Base-by-base conservation (phyloP, 2,888 invertebrate genomes). In the Epinotia bilunana region DNA sequence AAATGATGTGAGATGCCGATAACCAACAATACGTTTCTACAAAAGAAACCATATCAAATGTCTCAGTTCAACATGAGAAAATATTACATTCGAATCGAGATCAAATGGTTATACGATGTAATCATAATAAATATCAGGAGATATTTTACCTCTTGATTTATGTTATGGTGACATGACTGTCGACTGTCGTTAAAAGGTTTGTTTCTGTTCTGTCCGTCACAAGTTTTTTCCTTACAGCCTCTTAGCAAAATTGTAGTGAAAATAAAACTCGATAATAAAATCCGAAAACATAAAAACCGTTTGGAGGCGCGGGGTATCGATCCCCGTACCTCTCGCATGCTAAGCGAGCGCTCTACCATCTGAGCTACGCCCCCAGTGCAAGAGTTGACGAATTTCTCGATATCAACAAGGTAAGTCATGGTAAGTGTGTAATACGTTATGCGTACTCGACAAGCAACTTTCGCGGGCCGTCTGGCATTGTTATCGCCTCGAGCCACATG, bases 291-390 rank as follows among this genome's bases (percentile, higher is more conserved):
- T 5, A 4, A 53, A n/a, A n/a, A n/a, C 7, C 9, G 9, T n/a
- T 78, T 82, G 83, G 83, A 83, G 83, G 82, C 82, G 82, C 82
- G 81, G 82, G 82, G 82, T 79, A 83, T 82, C 83, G 83, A 83
- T 82, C 83, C 82, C 83, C 82, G 83, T 82, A 83, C 83, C 82
- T 83, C 83, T 83, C 82, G 76, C 94, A 93, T 93, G 93, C 93
- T 94, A 93, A 94, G 94, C 93, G 93, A 93, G 93, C 93, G 93
- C 93, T 93, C 93, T 93, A 93, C 93, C 94, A 93, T 94, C 93
- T 94, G 94, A 93, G 93, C 93, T 93, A 93, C 94, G 92, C 92
- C 94, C 92, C 91, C 93, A 77, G 80, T 74, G 55, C 20, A 60
- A 11, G 0, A 58, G 57, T 68, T 43, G 23, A 53, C 65, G 33